Base-by-base conservation (phyloP, 2,797 vertebrate genomes). In the Salmo trutta region DNA sequence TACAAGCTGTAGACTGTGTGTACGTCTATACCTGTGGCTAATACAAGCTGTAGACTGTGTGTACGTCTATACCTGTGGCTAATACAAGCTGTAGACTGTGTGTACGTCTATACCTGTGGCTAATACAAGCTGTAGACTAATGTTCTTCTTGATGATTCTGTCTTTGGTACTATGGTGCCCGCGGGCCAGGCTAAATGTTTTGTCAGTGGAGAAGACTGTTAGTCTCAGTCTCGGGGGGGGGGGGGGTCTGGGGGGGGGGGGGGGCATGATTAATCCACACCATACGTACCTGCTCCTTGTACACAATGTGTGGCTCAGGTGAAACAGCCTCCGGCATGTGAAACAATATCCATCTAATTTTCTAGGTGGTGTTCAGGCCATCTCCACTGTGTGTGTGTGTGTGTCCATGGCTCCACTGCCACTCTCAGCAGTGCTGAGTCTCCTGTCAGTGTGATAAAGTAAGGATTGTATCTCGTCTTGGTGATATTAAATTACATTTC, bases 391-490 rank as follows among this genome's bases (percentile, higher is more conserved):
- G 10, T 64, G 59, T 14, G 59, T 24, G n/a, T 62, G 17, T 56
- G 16, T 73, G 80, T 86, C 80, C 66, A 69, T 74, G 73, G 74
- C 85, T 88, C 64, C 73, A 77, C 85, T 90, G 88, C 89, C 79
- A 68, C 88, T 90, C 84, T 88, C 88, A 87, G 84, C 68, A 76
- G 69, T 77, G 77, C 73, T 82, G 66, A 81, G 89, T 90, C 80
- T 83, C 79, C 86, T 92, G 90, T 92, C 92, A 91, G 76, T 90
- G 90, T 93, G 88, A 93, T 91, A 87, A 91, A 91, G 83, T 89
- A 88, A 86, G 83, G 84, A 84, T 85, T 81, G 77, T 90, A 90
- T 87, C 85, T 77, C 82, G 77, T 81, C 83, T 65, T 65, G 79
- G 79, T 87, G 87, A 89, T 91, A 92, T 92, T 90, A 88, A 90